phyloP scores from a whole-genome alignment of 2,888 invertebrate genomes.

The Acanthococcus lagerstroemiae region DNA sequence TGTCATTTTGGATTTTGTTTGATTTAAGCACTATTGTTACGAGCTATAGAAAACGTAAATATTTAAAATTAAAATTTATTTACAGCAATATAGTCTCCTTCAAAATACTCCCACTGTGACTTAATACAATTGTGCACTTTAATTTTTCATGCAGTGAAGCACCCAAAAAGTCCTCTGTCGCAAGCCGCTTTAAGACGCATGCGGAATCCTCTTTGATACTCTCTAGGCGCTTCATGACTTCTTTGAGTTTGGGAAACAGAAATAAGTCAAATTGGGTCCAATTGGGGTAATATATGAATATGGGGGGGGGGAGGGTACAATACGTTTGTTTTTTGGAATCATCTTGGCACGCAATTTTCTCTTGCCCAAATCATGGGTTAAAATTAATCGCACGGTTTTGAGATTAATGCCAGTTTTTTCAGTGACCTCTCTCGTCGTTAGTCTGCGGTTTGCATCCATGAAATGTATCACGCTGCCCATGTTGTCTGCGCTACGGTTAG shows the following conservation, averaged over 20 bases:
- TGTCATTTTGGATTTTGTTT: too few species aligned
- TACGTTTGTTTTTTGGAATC: neutral
- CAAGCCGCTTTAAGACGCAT: neutral
- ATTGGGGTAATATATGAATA: too few species aligned
- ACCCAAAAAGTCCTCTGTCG: neutral
- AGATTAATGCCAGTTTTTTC: neutral
- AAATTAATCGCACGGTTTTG: neutral
- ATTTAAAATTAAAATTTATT: too few species aligned
- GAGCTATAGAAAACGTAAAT: too few species aligned
- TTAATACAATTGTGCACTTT: neutral
- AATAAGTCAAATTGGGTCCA: too few species aligned
- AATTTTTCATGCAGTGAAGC: neutral
- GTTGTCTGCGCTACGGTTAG: neutral
- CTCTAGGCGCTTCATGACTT: neutral
- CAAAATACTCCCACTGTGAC: neutral
- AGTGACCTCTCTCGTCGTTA: neutral
- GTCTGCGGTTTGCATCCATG: neutral
- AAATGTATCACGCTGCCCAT: neutral
- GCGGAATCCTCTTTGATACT: neutral
- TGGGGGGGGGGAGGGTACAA: neutral
- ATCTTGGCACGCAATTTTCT: neutral
- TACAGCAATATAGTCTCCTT: too few species aligned
- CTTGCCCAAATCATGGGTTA: neutral
- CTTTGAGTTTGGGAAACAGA: neutral
- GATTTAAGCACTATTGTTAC: too few species aligned